Evolutionary conservation across 1,140 invertebrate species (phyloP).

Genomic region (Zaprionus capensis): DNA sequence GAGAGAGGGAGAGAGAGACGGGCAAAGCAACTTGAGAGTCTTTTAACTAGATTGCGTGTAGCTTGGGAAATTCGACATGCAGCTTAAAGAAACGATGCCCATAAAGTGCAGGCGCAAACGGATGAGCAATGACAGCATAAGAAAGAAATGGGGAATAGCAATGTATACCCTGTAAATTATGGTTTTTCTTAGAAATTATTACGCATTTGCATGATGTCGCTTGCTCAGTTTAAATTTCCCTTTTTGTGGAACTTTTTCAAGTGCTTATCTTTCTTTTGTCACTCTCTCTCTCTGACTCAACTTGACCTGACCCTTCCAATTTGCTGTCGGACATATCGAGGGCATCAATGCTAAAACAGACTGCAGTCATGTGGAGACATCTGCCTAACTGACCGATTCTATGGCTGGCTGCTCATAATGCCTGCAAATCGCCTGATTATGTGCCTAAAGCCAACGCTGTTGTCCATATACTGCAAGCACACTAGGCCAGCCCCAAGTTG

Average conservation of each 20-base stretch:
- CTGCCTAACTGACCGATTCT: slow-evolving; percentile 11
- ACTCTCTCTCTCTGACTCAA: neutral
- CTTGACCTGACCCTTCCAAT: neutral
- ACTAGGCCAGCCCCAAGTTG: neutral
- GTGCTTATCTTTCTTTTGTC: neutral
- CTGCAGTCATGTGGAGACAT: slow-evolving; percentile 11
- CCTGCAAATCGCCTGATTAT: slow-evolving; percentile 79
- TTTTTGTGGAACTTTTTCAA: neutral
- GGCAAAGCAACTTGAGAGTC: slow-evolving; percentile 9
- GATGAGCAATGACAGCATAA: neutral
- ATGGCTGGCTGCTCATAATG: slow-evolving; percentile 51
- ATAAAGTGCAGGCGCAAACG: slow-evolving; percentile 27
- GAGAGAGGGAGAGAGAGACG: neutral
- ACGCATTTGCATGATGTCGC: neutral
- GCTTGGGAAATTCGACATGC: slow-evolving; percentile 22
- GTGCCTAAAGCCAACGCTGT: slow-evolving; percentile 51
- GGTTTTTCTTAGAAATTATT: neutral
- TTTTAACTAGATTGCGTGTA: slow-evolving; percentile 36
- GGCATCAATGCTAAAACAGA: slow-evolving; percentile 11
- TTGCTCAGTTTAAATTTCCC: neutral
- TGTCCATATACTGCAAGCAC: slow-evolving; percentile 41
- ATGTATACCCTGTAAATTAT: neutral
- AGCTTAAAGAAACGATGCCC: slow-evolving; percentile 19
- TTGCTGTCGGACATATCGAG: neutral
- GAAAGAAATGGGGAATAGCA: neutral